phyloP scores from a whole-genome alignment of 1,140 invertebrate species.

The Goniozus legneri region DNA sequence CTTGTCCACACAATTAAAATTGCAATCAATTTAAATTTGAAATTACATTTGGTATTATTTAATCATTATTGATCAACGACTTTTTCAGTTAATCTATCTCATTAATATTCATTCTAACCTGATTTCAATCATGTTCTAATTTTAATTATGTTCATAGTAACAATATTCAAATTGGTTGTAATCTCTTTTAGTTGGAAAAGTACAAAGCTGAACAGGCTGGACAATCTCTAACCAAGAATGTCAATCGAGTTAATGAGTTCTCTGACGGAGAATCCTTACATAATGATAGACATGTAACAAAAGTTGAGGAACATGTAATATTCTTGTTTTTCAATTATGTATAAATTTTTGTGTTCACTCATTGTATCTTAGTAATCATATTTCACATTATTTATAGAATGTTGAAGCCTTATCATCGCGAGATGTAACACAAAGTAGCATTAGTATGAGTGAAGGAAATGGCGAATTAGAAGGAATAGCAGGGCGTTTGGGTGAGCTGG shows the following conservation, averaged over 20 bases:
- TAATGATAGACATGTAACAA: slow-evolving; percentile 30
- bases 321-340: background rate
- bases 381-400: no score
- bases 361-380: no score
- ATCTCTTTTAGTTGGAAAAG: slow-evolving; percentile 34
- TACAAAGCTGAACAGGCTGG: slow-evolving; percentile 27
- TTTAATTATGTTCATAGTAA: no score
- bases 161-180: no score
- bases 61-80: no score
- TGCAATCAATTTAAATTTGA: no score
- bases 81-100: no score
- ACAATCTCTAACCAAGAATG: slow-evolving; percentile 9
- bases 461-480: slow-evolving; percentile 47
- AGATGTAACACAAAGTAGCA: slow-evolving; percentile 40
- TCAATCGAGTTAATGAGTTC: slow-evolving; percentile 18
- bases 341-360: background rate
- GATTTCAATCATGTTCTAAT: slow-evolving; percentile 1
- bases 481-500: slow-evolving; percentile 42
- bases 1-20: no score
- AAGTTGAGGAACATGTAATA: no score
- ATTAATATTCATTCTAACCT: no score
- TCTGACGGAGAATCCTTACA: slow-evolving; percentile 37
- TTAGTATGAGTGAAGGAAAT: slow-evolving; percentile 50
- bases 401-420: slow-evolving; percentile 33
- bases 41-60: no score